Evolutionary conservation across 2,888 invertebrate species (phyloP), one percentile per base, ranked within the genome.

Genomic region (Carterocephalus palaemon): DNA sequence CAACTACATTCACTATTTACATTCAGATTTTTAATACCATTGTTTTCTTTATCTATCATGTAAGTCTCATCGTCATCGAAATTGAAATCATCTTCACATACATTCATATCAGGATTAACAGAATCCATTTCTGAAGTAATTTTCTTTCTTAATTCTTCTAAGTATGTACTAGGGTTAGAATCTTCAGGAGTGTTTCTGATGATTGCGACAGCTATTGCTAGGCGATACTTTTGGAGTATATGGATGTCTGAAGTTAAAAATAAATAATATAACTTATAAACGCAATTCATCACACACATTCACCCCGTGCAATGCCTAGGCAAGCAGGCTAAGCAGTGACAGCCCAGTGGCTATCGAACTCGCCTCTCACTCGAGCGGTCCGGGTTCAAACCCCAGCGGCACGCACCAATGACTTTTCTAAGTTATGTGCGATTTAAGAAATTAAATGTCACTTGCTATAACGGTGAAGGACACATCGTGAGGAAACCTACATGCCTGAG

Each of bases 161-260:
- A 28, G 24, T 54, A 53, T n/a, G 16, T 24, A 15, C 38, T 37
- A 12, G 46, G 6, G 4, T 43, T 38, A n/a, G 40, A 23, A 36
- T 41, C 34, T n/a, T 23, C 6, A 29, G 56, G 56, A 32, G 52
- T 57, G 3, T 22, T 51, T 26, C 38, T 48, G 8, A 57, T 43
- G n/a, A 57, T 36, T 1, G 52, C 52, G 7, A 57, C 19, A 8
- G 54, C 51, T 3, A 54, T 28, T 7, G 54, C 56, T 29, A 54
- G 34, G 4, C 48, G 43, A 20, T 49, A 49, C 36, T 57, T 57
- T 41, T 52, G 48, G 15, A 51, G 4, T 22, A 54, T 47, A 37
- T 54, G 28, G 13, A 47, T 32, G 28, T 12, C 56, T 52, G 28
- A 16, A 49, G 49, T 16, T 24, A 23, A 22, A 33, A 9, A 5